These are phyloP conservation scores for Melanocharis versteri DNA, from an alignment of 2,113 vertebrate species.

Conservation along the genomic window DNA sequence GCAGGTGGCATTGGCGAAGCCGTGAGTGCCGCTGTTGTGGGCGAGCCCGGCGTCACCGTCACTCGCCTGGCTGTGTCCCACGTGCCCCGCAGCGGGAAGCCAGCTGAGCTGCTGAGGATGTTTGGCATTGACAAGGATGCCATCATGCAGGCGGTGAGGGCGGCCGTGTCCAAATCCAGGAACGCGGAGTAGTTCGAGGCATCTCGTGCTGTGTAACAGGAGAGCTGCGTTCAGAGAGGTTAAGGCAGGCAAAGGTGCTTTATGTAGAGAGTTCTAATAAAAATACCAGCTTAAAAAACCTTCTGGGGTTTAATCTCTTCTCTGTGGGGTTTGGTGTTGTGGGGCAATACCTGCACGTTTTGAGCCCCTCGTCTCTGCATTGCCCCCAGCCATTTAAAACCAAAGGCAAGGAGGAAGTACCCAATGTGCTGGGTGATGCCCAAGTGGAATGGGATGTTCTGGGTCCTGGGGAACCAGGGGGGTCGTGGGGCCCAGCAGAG, in stretches of 20 bases:
- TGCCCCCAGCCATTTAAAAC: neutral
- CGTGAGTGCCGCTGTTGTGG: constrained; percentile 78
- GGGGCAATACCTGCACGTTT: neutral
- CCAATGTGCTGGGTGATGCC: fast-evolving
- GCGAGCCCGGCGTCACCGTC: constrained; percentile 81
- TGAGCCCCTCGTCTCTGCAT: neutral
- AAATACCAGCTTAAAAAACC: constrained; percentile 58
- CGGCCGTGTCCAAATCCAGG: constrained; percentile 79
- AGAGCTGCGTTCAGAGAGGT: neutral
- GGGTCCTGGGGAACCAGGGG: fast-evolving
- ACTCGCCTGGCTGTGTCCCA: constrained; percentile 83
- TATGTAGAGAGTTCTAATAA: constrained; percentile 65
- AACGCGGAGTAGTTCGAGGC: constrained; percentile 77
- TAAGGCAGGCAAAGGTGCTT: constrained; percentile 42
- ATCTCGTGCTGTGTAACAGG: neutral
- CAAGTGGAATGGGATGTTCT: neutral
- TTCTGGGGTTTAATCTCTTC: neutral
- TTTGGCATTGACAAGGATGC: constrained; percentile 90
- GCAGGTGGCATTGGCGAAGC: constrained; percentile 90
- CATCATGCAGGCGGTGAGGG: constrained; percentile 82
- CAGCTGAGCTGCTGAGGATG: constrained; percentile 87
- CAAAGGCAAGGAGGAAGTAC: neutral
- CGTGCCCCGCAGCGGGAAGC: constrained; percentile 86
- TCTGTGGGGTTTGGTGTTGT: neutral
- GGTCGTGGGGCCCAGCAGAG: neutral